These are phyloP conservation scores for Dreissena rostriformis DNA, from an alignment of 1,140 invertebrate genomes.

Conservation along the genomic window DNA sequence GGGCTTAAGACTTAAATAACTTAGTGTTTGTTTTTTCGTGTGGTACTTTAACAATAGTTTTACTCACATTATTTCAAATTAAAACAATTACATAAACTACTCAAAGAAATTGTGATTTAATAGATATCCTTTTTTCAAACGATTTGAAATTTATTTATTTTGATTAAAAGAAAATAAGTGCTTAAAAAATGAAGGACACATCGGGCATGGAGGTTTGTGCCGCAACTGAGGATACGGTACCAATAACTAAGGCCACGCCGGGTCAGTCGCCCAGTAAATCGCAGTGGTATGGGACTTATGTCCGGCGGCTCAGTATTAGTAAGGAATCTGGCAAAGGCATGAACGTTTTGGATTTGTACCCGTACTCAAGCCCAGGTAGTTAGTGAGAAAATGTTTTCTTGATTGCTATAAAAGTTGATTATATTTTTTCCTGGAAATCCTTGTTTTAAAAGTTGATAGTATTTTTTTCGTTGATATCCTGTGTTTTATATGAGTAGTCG, in stretches of 20 bases:
- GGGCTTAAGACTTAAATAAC: no score
- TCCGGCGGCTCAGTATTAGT: constrained; percentile 47
- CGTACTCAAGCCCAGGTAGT: constrained; percentile 55
- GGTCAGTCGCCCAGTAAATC: constrained; percentile 34
- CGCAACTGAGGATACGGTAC: neutral
- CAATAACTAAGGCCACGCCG: neutral
- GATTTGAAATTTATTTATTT: constrained; percentile 1
- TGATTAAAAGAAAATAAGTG: neutral
- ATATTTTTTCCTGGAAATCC: no score
- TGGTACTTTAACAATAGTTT: no score
- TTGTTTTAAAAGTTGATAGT: no score
- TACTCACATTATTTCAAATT: no score
- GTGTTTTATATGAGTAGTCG: no score
- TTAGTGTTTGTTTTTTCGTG: no score
- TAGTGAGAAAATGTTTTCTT: neutral
- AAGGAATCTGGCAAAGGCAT: constrained; percentile 43
- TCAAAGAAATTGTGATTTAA: neutral
- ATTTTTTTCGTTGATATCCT: no score
- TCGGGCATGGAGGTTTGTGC: constrained; percentile 1
- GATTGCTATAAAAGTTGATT: no score
- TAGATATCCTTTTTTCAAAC: neutral
- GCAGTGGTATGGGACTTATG: constrained; percentile 53
- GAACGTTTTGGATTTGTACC: constrained; percentile 53
- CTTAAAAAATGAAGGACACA: constrained; percentile 17
- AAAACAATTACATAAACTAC: no score